Conservation (phyloP, 2,888 invertebrate species). For the Drosophila nr. perissopoda region DNA sequence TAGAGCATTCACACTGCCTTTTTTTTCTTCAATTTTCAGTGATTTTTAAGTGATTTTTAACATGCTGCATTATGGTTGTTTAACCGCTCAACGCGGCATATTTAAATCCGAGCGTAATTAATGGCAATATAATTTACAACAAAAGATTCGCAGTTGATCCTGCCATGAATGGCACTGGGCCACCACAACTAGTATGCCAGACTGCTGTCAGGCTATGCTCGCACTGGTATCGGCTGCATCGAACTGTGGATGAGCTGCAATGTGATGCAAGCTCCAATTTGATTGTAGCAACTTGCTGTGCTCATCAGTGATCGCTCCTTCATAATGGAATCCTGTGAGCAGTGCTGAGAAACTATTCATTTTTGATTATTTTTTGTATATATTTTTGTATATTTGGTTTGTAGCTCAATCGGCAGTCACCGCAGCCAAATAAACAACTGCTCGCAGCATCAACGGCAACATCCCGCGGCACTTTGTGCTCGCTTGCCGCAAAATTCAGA, state of each 20-base stretch:
- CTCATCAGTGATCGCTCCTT: background rate
- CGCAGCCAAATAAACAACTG: constrained; percentile 10
- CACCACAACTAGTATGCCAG: constrained; percentile 17
- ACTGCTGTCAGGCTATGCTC: background rate
- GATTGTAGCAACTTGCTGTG: background rate
- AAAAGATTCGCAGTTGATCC: constrained; percentile 24
- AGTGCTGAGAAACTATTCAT: background rate
- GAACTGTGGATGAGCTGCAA: constrained; percentile 4
- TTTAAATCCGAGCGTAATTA: constrained; percentile 75
- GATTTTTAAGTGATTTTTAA: constrained; percentile 76
- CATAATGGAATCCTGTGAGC: background rate
- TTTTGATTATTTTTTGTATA: background rate
- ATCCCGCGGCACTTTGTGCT: constrained; percentile 55
- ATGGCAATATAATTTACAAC: constrained; percentile 80
- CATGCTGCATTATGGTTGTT: constrained; percentile 64
- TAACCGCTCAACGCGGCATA: constrained; percentile 58
- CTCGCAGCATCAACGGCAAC: constrained; percentile 14
- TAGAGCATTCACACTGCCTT: background rate
- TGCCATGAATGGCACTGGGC: background rate
- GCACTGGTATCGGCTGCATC: constrained; percentile 1
- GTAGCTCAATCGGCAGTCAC: constrained; percentile 20
- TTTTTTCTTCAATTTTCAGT: constrained; percentile 38
- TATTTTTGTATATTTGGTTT: background rate
- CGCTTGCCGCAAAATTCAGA: constrained; percentile 60
- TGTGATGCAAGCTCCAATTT: background rate